Evolutionary conservation across 2,888 invertebrate species (phyloP).

Genomic region (Cryptocephalus primarius): DNA sequence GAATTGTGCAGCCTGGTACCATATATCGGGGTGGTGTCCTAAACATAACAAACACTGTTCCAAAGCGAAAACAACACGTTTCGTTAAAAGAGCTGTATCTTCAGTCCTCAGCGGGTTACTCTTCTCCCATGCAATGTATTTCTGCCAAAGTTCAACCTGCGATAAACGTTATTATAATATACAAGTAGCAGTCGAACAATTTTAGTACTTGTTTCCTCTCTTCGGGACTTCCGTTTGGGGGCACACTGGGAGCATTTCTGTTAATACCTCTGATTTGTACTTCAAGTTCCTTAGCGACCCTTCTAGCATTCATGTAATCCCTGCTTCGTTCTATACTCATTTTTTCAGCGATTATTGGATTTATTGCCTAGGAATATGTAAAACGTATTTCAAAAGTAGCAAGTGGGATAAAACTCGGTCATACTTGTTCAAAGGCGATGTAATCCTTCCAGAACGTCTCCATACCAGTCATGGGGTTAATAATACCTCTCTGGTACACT

Average conservation of each 20-base stretch:
- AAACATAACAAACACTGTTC: constrained; percentile 94
- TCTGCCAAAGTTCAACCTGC: constrained; percentile 96
- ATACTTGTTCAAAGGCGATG: constrained; percentile 80
- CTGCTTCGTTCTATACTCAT: constrained; percentile 94
- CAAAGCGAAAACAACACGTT: constrained; percentile 95
- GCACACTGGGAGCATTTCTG: constrained; percentile 89
- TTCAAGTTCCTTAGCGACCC: constrained; percentile 94
- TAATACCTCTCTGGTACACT: constrained; percentile 91
- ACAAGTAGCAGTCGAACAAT: too few species aligned
- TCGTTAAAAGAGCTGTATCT: constrained; percentile 85
- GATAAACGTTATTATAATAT: constrained; percentile 7
- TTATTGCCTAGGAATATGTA: constrained; percentile 35
- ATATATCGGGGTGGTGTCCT: constrained; percentile 96
- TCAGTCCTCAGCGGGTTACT: constrained; percentile 93
- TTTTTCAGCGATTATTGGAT: constrained; percentile 85
- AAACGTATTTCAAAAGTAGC: background rate
- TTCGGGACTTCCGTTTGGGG: constrained; percentile 83
- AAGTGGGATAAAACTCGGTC: constrained; percentile 43
- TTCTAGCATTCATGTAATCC: constrained; percentile 94
- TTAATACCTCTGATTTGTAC: constrained; percentile 90
- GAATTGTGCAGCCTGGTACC: constrained; percentile 98
- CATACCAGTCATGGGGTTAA: constrained; percentile 94
- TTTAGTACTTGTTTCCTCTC: constrained; percentile 78
- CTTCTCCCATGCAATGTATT: constrained; percentile 96
- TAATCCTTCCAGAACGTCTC: constrained; percentile 98